Conservation (phyloP, 2,888 invertebrate genomes). For the Parasteatoda lunata region DNA sequence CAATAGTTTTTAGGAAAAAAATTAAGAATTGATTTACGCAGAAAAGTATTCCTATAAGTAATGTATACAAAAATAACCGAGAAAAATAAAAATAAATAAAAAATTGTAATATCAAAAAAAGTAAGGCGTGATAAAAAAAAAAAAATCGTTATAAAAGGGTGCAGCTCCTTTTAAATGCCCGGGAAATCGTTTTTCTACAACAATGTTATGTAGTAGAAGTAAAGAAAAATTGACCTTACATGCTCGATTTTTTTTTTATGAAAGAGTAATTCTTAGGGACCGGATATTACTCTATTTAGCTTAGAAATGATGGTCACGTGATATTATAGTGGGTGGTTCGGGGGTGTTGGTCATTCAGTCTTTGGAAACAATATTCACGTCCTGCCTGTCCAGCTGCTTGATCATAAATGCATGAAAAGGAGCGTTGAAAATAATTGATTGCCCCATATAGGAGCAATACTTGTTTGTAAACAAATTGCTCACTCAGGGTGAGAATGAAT, state of each 20-base stretch:
- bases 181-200: background rate
- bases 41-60: no score
- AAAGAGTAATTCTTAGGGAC: constrained; percentile 22
- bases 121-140: background rate
- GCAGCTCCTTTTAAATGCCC: background rate
- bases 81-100: no score
- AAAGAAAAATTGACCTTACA: constrained; percentile 50
- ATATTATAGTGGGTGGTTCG: constrained; percentile 54
- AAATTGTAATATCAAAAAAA: no score
- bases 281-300: constrained; percentile 65
- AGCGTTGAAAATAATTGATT: constrained; percentile 57
- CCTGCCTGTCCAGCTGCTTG: constrained; percentile 60
- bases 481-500: constrained; percentile 38
- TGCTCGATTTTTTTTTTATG: constrained; percentile 23
- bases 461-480: constrained; percentile 67
- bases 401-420: constrained; percentile 50
- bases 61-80: no score
- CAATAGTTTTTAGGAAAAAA: no score
- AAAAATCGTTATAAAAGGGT: constrained; percentile 10
- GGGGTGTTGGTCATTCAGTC: constrained; percentile 61
- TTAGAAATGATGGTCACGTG: constrained; percentile 50
- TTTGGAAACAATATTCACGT: constrained; percentile 41
- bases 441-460: constrained; percentile 26
- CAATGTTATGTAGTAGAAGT: constrained; percentile 9
- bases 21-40: no score